phyloP scores from a whole-genome alignment of 2,797 vertebrate species.

The Neosilurus mollespiculum region DNA sequence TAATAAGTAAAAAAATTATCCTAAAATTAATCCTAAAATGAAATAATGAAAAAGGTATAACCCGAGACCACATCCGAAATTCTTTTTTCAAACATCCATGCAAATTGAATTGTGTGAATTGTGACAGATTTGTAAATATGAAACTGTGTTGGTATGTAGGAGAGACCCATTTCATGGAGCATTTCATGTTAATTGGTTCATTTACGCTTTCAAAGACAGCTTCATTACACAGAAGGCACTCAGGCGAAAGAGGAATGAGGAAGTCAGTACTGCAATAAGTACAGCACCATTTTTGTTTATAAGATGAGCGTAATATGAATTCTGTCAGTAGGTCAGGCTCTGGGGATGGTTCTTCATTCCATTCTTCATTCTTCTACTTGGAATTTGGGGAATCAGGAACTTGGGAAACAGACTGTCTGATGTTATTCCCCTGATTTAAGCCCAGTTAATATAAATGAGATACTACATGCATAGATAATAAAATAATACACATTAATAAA shows the following conservation, averaged over 20 bases:
- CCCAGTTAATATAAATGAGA: too few relatives aligned
- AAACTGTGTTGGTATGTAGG: background rate
- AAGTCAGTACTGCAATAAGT: too few relatives aligned
- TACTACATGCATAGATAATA: too few relatives aligned
- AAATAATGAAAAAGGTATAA: background rate
- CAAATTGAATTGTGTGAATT: background rate
- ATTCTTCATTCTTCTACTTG: too few relatives aligned
- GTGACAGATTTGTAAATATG: background rate
- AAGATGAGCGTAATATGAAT: background rate
- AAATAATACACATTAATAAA: too few relatives aligned
- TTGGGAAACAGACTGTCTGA: too few relatives aligned
- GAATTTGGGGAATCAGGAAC: too few relatives aligned
- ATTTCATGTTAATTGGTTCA: background rate
- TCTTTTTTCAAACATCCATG: background rate
- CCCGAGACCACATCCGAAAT: background rate
- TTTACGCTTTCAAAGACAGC: background rate
- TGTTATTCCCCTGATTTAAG: too few relatives aligned
- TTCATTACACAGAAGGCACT: background rate
- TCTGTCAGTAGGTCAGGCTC: background rate
- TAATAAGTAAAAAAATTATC: background rate
- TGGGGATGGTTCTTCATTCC: too few relatives aligned
- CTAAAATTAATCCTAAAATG: background rate
- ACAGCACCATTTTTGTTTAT: too few relatives aligned
- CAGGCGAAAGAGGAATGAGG: background rate
- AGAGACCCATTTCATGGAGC: background rate